Evolutionary conservation across 2,113 vertebrate genomes (phyloP), one percentile per base, ranked within the genome.

Genomic region (Cynocephalus volans): DNA sequence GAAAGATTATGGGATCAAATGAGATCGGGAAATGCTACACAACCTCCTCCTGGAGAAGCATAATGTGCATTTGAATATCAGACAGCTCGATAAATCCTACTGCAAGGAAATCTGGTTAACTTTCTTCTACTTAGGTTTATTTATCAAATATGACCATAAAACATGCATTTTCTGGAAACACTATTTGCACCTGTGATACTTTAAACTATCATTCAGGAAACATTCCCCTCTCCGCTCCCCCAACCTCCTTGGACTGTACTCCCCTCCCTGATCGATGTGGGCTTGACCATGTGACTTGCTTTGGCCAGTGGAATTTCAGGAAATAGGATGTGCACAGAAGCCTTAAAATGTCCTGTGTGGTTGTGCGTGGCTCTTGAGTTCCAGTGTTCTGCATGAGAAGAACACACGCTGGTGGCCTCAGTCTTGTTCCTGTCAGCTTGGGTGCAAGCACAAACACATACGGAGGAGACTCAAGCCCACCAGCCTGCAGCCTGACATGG

Each of bases 51-150:
- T 14, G 73, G 81, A 28, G 65, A 21, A 0, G 13, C 1, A 1
- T 1, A 6, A 45, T 0, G 8, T 5, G 9, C 17, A 0, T 0
- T 0, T 12, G 23, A 9, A 0, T 8, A 26, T 67, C 7, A 33
- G 31, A 62, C 50, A 12, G 5, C 0, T 31, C 13, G 23, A 6
- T 0, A 0, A 18, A 3, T 45, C 41, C 26, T 9, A 2, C 8
- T 3, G 0, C 10, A 67, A 58, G 52, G 58, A 87, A 21, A 8
- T 19, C 2, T 19, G 60, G 0, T 12, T 3, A 14, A 14, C 9
- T 70, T 60, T 65, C 7, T 26, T 69, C 70, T 33, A 15, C 21
- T 64, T 24, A 2, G 60, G 70, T 5, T 6, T 18, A 9, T 62
- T 13, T 13, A 1, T 54, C 86, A 65, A 50, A 28, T 0, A 15